A percentile compares a stretch with the other conserved stretches of the same genome.
Conservation (phyloP, 2,888 invertebrate genomes). For the Archaeoteleia sp. region DNA sequence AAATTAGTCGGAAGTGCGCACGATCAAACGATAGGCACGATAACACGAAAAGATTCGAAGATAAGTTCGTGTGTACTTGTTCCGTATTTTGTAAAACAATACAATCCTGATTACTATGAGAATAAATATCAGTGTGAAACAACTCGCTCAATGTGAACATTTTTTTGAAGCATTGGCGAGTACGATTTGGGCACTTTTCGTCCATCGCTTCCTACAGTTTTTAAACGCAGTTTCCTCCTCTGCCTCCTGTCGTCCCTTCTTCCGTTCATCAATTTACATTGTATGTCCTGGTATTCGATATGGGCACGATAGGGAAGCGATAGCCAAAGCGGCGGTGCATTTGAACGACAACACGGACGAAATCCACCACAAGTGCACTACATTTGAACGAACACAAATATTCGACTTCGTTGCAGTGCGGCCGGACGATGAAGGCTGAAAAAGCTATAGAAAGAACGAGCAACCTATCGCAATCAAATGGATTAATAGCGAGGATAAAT, state of each 20-base stretch:
- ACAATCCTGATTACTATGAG: conserved; percentile 18
- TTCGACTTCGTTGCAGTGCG: conserved; percentile 44
- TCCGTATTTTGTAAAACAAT: background rate
- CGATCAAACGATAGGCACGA: too few species aligned
- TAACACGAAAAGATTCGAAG: too few species aligned
- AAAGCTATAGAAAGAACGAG: conserved; percentile 28
- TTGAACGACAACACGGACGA: conserved; percentile 49
- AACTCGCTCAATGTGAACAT: conserved; percentile 25
- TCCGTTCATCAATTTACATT: conserved; percentile 57
- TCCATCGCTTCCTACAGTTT: conserved; percentile 38
- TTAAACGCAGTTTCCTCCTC: conserved; percentile 37
- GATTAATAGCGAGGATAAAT: conserved; percentile 43
- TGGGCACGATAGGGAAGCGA: conserved; percentile 57
- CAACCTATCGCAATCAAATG: conserved; percentile 41
- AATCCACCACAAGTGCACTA: conserved; percentile 41
- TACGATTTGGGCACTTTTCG: conserved; percentile 19
- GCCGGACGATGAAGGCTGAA: conserved; percentile 33
- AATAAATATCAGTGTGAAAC: conserved; percentile 32
- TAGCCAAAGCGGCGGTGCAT: conserved; percentile 48
- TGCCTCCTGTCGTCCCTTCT: conserved; percentile 36
- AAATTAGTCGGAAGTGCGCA: too few species aligned
- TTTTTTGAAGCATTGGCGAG: conserved; percentile 19
- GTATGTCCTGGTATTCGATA: conserved; percentile 56
- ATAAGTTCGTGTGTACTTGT: too few species aligned
- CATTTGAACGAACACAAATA: conserved; percentile 48